phyloP scores from a whole-genome alignment of 2,113 vertebrate genomes.

The Entomyzon cyanotis region DNA sequence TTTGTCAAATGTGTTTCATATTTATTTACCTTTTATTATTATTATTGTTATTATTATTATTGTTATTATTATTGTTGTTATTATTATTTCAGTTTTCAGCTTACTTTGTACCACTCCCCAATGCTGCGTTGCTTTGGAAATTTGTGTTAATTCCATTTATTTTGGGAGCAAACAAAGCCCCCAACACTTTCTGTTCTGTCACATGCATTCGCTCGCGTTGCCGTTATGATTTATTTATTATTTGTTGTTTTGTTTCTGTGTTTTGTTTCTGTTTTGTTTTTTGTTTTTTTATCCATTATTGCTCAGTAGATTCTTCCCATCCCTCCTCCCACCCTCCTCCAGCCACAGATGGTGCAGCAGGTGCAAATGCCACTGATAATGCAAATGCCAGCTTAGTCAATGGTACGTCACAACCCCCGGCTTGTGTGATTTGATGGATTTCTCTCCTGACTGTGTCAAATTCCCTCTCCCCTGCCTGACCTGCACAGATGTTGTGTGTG shows the following conservation, averaged over 20 bases:
- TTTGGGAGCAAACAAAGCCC: slow-evolving; percentile 23
- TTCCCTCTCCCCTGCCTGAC: slow-evolving; percentile 51
- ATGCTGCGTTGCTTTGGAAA: slow-evolving; percentile 23
- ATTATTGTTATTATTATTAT: neutral
- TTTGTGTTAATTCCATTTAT: slow-evolving; percentile 39
- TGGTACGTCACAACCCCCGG: slow-evolving; percentile 91
- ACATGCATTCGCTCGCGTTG: slow-evolving; percentile 3
- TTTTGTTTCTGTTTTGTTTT: neutral
- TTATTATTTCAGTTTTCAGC: slow-evolving; percentile 15
- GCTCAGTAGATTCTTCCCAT: slow-evolving; percentile 93
- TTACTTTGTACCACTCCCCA: neutral
- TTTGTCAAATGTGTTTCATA: neutral
- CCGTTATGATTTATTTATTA: slow-evolving; percentile 42
- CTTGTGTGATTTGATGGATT: slow-evolving; percentile 69
- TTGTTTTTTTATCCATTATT: slow-evolving; percentile 80
- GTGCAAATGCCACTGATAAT: slow-evolving; percentile 91
- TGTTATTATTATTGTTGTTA: neutral
- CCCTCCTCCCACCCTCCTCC: slow-evolving; percentile 92
- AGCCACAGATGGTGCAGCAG: slow-evolving; percentile 94
- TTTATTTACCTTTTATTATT: neutral
- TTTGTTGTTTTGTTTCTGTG: slow-evolving; percentile 4
- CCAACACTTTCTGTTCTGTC: neutral
- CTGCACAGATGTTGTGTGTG: slow-evolving; percentile 68
- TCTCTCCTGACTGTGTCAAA: slow-evolving; percentile 67
- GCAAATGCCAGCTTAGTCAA: slow-evolving; percentile 96